Conservation (phyloP, 37 sponge, comb jelly and placozoan species). For the Aplysina aerophoba region DNA sequence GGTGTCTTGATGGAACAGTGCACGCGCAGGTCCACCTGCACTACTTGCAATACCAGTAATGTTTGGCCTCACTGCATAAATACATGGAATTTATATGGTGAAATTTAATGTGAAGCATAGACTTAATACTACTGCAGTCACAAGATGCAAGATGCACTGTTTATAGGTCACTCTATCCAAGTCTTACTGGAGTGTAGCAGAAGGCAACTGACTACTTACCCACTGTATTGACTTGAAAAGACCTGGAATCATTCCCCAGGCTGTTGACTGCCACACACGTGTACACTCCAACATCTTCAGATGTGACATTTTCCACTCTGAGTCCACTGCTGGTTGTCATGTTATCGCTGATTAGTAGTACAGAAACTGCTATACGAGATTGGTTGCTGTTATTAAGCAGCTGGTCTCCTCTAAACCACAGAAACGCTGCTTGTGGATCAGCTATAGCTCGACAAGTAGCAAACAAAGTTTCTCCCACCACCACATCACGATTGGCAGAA, state of each 20-base stretch:
- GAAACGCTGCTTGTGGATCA: background rate
- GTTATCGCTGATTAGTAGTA: too few species aligned
- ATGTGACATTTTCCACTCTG: background rate
- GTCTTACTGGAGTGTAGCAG: too few species aligned
- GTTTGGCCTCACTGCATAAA: slow-evolving; percentile 10
- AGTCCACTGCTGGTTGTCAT: background rate
- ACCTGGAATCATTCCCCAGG: background rate
- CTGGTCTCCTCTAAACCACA: background rate
- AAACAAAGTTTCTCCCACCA: background rate
- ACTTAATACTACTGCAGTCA: background rate
- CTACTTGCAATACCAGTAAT: background rate
- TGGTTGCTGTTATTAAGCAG: background rate
- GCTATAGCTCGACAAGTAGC: background rate
- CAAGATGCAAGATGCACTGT: background rate
- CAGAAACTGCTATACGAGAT: background rate
- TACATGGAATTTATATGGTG: background rate
- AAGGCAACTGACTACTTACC: background rate
- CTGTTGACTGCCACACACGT: background rate
- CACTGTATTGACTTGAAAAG: background rate
- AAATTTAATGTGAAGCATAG: background rate
- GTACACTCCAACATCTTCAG: background rate
- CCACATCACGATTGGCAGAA: background rate
- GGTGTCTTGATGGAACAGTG: background rate
- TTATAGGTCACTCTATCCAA: too few species aligned
- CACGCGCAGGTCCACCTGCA: background rate